phyloP scores from a whole-genome alignment of 2,113 vertebrate species.

The Forbesichthys agassizii region DNA sequence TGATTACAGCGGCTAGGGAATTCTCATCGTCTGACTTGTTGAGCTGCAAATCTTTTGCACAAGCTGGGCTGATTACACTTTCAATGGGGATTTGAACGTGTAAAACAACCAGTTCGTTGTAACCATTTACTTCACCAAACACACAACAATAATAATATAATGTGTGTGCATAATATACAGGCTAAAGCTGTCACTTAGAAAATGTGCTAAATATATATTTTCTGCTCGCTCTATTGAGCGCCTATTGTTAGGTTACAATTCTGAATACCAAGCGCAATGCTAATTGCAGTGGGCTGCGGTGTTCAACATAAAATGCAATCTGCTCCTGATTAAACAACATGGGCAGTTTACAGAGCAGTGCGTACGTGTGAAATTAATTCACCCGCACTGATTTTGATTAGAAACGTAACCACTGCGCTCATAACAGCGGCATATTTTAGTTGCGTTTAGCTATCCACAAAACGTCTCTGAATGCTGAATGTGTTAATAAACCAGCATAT shows the following conservation, averaged over 20 bases:
- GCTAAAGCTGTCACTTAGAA: too few species aligned
- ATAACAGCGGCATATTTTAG: too few species aligned
- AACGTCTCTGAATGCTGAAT: too few species aligned
- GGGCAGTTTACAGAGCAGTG: slow-evolving; percentile 54
- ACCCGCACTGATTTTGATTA: slow-evolving; percentile 50
- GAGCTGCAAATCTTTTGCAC: slow-evolving; percentile 4
- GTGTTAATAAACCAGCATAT: too few species aligned
- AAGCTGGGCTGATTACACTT: slow-evolving; percentile 19
- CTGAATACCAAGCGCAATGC: slow-evolving; percentile 34
- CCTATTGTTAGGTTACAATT: slow-evolving; percentile 59
- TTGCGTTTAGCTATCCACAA: too few species aligned
- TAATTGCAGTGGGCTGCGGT: slow-evolving; percentile 73
- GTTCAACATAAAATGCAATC: slow-evolving; percentile 74
- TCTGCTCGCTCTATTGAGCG: slow-evolving; percentile 13
- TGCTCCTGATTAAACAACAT: slow-evolving; percentile 76
- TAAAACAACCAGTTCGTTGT: too few species aligned
- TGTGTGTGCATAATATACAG: too few species aligned
- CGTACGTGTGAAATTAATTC: slow-evolving; percentile 52
- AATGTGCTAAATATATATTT: not conserved
- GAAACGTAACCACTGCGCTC: slow-evolving; percentile 8
- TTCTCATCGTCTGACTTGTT: slow-evolving; percentile 20
- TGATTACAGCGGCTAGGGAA: slow-evolving; percentile 38
- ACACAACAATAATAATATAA: not conserved
- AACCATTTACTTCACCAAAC: not conserved
- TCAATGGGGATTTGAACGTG: not conserved